phyloP scores from a whole-genome alignment of 1,140 invertebrate species.

The Euborellia annulipes region DNA sequence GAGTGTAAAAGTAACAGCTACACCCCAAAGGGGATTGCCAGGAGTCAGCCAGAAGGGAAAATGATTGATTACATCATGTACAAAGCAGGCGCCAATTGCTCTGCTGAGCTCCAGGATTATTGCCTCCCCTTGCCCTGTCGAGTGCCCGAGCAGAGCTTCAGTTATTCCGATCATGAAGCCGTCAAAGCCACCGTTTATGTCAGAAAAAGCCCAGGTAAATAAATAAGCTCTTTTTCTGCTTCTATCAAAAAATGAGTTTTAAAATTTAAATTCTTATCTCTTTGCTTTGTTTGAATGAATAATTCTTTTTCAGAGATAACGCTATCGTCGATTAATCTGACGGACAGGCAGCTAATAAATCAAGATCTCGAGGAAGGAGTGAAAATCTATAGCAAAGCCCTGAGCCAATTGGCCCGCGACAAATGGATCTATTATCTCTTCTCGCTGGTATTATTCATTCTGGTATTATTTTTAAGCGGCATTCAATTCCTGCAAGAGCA shows the following conservation, averaged over 20 bases:
- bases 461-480: slow-evolving; percentile 1
- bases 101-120: slow-evolving; percentile 43
- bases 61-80: slow-evolving; percentile 86
- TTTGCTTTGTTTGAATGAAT: slow-evolving; percentile 4
- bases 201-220: slow-evolving; percentile 17
- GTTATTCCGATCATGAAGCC: slow-evolving; percentile 87
- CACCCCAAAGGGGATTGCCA: slow-evolving; percentile 36
- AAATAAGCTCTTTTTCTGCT: slow-evolving; percentile 4
- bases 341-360: neutral
- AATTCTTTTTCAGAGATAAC: slow-evolving; percentile 14
- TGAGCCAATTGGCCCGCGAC: slow-evolving; percentile 6
- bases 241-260: slow-evolving; percentile 9
- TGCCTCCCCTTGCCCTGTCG: slow-evolving; percentile 52
- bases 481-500: slow-evolving; percentile 6
- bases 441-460: slow-evolving; percentile 5
- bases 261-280: slow-evolving; percentile 7
- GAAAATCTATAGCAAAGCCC: slow-evolving; percentile 10
- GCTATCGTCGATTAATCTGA: slow-evolving; percentile 5
- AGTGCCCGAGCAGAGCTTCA: slow-evolving; percentile 52
- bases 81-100: slow-evolving; percentile 32
- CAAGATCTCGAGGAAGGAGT: slow-evolving; percentile 11
- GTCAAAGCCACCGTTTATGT: slow-evolving; percentile 46
- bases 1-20: slow-evolving; percentile 74
- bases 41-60: slow-evolving; percentile 52
- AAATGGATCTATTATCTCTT: slow-evolving; percentile 10